Percentiles rank a stretch among this genome's conserved stretches.
Conservation (phyloP, 2,797 vertebrate species). For the Erpetoichthys calabaricus region DNA sequence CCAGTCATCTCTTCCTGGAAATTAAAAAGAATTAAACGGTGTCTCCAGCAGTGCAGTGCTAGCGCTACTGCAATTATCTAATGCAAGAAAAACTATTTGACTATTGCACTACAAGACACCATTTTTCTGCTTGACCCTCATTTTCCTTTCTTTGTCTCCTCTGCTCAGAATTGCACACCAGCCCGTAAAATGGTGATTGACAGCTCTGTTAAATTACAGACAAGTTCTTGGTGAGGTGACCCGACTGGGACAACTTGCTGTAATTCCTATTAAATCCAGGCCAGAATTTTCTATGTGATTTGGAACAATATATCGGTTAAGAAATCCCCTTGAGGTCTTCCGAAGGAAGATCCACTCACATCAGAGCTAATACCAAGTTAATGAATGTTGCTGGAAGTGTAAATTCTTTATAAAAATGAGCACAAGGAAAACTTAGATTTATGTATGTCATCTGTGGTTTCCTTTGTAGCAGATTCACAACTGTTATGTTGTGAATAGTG, state of each 20-base stretch:
- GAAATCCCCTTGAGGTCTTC: conserved; percentile 32
- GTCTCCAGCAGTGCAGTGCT: too few species aligned
- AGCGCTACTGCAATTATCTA: too few species aligned
- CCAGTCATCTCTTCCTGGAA: too few species aligned
- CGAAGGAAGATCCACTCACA: conserved; percentile 36
- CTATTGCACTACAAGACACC: too few species aligned
- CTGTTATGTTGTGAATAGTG: too few species aligned
- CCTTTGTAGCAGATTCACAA: too few species aligned
- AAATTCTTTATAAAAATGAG: conserved; percentile 8
- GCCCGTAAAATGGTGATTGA: conserved; percentile 43
- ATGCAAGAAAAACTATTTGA: too few species aligned
- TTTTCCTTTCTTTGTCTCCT: too few species aligned
- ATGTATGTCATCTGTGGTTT: too few species aligned
- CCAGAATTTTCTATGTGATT: conserved; percentile 29
- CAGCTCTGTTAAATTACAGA: conserved; percentile 47
- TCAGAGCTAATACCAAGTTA: conserved; percentile 52
- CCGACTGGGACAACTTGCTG: conserved; percentile 30
- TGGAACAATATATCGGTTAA: conserved; percentile 39
- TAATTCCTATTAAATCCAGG: conserved; percentile 42
- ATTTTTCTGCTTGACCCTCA: too few species aligned
- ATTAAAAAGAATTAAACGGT: too few species aligned
- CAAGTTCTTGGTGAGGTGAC: conserved; percentile 31
- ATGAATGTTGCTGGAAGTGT: conserved; percentile 57
- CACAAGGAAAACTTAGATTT: background rate
- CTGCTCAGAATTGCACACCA: too few species aligned